Conservation (phyloP, 2,888 invertebrate species). For the Lochmaea crataegi region DNA sequence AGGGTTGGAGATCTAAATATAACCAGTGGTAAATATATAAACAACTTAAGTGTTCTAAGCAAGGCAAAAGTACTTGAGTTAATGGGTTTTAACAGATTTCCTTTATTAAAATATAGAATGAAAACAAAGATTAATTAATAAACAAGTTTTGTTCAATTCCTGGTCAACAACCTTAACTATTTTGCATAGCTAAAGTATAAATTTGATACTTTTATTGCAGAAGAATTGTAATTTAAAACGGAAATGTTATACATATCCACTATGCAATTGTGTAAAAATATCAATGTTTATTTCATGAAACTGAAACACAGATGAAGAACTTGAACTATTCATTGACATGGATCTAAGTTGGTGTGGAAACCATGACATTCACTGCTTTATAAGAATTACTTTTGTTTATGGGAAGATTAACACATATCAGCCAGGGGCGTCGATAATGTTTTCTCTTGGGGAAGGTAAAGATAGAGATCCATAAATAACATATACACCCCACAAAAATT, state of each 20-base stretch:
- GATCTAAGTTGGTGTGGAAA: not conserved
- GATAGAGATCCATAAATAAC: too few species aligned
- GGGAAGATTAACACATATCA: too few species aligned
- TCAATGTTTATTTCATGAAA: not conserved
- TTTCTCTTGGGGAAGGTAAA: too few species aligned
- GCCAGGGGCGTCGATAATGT: too few species aligned
- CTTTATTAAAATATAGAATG: not conserved
- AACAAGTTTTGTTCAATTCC: not conserved
- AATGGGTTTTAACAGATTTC: not conserved
- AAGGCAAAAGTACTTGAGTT: not conserved
- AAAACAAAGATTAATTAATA: not conserved
- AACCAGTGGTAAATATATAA: too few species aligned
- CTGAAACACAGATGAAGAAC: not conserved
- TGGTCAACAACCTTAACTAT: constrained; percentile 4
- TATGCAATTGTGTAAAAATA: not conserved
- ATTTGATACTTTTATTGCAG: not conserved
- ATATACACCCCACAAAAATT: too few species aligned
- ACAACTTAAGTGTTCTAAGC: not conserved
- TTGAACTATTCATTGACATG: not conserved
- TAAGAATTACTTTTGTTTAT: too few species aligned
- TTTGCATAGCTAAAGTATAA: not conserved
- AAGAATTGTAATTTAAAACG: constrained; percentile 3
- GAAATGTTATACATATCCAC: not conserved
- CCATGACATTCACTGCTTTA: not conserved
- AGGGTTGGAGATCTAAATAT: too few species aligned